phyloP scores from a whole-genome alignment of 2,113 vertebrate genomes.

The Tupaia tana region DNA sequence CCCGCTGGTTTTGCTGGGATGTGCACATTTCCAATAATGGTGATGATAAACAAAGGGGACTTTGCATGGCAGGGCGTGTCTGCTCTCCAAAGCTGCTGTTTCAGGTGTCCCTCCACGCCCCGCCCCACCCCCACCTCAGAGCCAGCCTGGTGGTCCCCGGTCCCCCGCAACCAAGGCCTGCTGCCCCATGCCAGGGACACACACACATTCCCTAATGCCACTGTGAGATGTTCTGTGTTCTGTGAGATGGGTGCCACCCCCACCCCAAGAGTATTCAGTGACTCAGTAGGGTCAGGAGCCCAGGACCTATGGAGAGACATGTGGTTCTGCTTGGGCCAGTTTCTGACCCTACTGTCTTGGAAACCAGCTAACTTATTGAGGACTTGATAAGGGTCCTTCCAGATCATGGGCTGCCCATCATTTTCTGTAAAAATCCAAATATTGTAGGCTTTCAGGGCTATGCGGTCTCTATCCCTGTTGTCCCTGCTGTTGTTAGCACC shows the following conservation, averaged over 20 bases:
- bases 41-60: slow-evolving; percentile 62
- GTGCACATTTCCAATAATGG: slow-evolving; percentile 73
- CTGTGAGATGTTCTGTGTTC: not conserved
- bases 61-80: slow-evolving; percentile 55
- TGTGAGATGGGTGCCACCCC: not conserved
- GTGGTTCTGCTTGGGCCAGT: not conserved
- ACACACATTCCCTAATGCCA: not conserved
- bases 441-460: not conserved
- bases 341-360: accelerated
- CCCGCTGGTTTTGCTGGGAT: slow-evolving; percentile 69
- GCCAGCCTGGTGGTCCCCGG: not conserved
- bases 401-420: not conserved
- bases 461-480: not conserved
- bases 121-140: not conserved
- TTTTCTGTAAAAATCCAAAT: not conserved
- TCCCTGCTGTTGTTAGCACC: not conserved
- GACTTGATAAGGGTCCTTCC: not conserved
- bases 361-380: not conserved
- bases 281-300: not conserved
- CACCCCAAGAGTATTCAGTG: accelerated
- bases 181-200: not conserved
- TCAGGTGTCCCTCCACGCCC: slow-evolving; percentile 47
- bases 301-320: not conserved
- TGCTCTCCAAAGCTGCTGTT: slow-evolving; percentile 72
- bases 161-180: not conserved